phyloP scores from a whole-genome alignment of 35 echinoderm and acorn worm species.

The Anneissia japonica region DNA sequence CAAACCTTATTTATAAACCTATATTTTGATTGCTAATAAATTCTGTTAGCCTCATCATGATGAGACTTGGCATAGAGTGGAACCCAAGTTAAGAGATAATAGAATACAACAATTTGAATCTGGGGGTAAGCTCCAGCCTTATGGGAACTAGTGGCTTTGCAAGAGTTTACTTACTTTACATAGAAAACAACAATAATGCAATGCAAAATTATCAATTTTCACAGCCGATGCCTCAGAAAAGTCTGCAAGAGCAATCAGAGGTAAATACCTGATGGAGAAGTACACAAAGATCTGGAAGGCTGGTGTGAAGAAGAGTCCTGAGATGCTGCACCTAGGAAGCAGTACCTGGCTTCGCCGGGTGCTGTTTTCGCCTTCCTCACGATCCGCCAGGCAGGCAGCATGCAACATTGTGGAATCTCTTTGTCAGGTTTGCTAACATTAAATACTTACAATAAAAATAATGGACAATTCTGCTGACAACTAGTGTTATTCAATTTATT shows the following conservation, averaged over 20 bases:
- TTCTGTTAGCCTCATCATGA: too few species aligned
- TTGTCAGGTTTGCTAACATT: slow-evolving; percentile 61
- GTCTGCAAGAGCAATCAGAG: slow-evolving; percentile 40
- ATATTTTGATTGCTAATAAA: too few species aligned
- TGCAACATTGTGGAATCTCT: slow-evolving; percentile 98
- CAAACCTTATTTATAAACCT: too few species aligned
- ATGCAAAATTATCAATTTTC: background rate
- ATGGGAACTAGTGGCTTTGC: too few species aligned
- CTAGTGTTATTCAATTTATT: background rate
- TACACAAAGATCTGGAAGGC: slow-evolving; percentile 89
- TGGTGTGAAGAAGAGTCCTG: slow-evolving; percentile 69
- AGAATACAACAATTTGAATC: too few species aligned
- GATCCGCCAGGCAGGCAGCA: slow-evolving; percentile 86
- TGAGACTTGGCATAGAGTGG: too few species aligned
- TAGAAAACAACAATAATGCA: too few species aligned
- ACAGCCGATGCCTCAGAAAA: slow-evolving; percentile 24
- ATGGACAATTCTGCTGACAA: background rate
- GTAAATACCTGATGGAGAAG: slow-evolving; percentile 97
- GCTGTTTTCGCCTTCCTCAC: slow-evolving; percentile 82
- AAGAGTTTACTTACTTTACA: too few species aligned
- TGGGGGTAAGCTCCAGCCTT: too few species aligned
- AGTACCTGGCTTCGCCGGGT: slow-evolving; percentile 85
- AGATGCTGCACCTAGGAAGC: slow-evolving; percentile 64
- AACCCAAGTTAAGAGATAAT: too few species aligned
- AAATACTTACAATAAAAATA: background rate